Conservation (phyloP, 2,888 invertebrate genomes). For the Ophioninae sp. region DNA sequence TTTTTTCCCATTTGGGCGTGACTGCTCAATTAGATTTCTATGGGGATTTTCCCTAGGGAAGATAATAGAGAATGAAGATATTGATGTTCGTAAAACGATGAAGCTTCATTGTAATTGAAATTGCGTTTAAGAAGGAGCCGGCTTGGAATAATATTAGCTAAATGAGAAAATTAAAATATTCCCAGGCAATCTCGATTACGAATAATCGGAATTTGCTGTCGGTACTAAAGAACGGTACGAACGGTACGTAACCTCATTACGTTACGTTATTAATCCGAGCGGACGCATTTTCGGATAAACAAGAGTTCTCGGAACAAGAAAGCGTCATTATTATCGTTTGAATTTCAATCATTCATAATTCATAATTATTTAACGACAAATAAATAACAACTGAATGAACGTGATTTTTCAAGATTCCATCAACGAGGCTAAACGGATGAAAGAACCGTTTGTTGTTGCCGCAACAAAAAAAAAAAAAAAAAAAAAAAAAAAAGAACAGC, state of each 20-base stretch:
- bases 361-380: not conserved
- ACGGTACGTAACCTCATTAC: not conserved
- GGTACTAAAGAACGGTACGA: not conserved
- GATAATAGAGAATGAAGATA: not conserved
- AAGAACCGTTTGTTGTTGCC: conserved; percentile 66
- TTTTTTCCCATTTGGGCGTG: no score
- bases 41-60: not conserved
- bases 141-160: not conserved
- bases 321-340: not conserved
- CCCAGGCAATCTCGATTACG: not conserved
- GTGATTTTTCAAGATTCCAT: not conserved
- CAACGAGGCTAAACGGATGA: conserved; percentile 30
- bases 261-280: not conserved
- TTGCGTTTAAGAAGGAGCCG: not conserved
- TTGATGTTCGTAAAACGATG: not conserved
- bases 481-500: conserved; percentile 50
- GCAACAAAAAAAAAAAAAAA: conserved; percentile 53
- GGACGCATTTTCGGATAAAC: not conserved
- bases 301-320: not conserved
- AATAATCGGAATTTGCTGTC: not conserved
- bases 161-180: not conserved
- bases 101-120: not conserved
- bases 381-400: not conserved
- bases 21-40: no score
- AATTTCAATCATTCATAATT: not conserved